These are phyloP conservation scores for Cygnus olor DNA, from an alignment of 2,797 vertebrate genomes.

Conservation along the genomic window DNA sequence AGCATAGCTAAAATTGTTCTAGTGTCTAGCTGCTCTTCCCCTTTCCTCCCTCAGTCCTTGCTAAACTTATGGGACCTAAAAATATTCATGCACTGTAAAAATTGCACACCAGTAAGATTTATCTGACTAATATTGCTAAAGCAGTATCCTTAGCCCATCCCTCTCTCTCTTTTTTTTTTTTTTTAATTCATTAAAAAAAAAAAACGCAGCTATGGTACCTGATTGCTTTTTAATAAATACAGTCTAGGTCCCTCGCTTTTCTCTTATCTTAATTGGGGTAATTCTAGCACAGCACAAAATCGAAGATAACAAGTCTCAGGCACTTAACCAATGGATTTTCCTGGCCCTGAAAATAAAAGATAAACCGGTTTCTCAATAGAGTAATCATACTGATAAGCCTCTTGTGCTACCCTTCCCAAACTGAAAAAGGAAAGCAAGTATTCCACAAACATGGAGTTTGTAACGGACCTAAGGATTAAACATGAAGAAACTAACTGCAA, in stretches of 20 bases:
- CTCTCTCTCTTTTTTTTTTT: background rate
- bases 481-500: background rate
- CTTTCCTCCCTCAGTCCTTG: background rate
- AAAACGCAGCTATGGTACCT: background rate
- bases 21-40: background rate
- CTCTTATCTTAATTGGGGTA: background rate
- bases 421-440: background rate
- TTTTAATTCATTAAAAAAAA: background rate
- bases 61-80: background rate
- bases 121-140: background rate
- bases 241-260: rapidly evolving
- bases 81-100: rapidly evolving
- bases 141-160: background rate
- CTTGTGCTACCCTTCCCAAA: background rate
- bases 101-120: background rate
- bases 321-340: background rate
- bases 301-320: background rate
- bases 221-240: background rate
- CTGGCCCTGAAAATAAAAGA: too few relatives aligned
- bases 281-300: background rate
- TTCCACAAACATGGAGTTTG: background rate
- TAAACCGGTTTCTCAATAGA: background rate
- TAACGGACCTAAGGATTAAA: background rate
- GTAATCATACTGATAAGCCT: background rate
- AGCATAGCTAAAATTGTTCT: background rate